Percentiles rank a stretch among this genome's conserved stretches.
These are phyloP conservation scores for Sandelia bainsii DNA, from an alignment of 2,797 vertebrate genomes.

Conservation along the genomic window DNA sequence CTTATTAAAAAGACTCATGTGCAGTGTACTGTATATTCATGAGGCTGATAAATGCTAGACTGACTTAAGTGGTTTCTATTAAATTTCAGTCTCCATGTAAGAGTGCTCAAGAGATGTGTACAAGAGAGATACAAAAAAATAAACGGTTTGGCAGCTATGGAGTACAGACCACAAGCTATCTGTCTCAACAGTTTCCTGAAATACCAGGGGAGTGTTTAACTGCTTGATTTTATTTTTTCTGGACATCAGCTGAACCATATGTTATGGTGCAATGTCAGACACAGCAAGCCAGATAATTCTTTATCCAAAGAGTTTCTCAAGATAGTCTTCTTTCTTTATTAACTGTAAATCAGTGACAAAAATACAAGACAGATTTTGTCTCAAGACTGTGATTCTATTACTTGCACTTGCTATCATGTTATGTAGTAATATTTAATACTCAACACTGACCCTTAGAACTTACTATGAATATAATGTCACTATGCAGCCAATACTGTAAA, in stretches of 20 bases:
- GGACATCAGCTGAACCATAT: slow-evolving; percentile 32
- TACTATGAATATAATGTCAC: no score
- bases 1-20: slow-evolving; percentile 11
- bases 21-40: slow-evolving; percentile 1
- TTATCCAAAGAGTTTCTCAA: slow-evolving; percentile 20
- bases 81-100: slow-evolving; percentile 39
- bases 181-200: slow-evolving; percentile 55
- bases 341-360: slow-evolving; percentile 9
- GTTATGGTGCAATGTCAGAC: slow-evolving; percentile 32
- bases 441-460: no score
- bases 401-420: background rate
- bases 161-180: slow-evolving; percentile 45
- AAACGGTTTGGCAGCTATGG: slow-evolving; percentile 48
- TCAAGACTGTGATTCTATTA: background rate
- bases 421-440: no score
- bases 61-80: slow-evolving; percentile 34
- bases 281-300: slow-evolving; percentile 12
- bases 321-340: background rate
- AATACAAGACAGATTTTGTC: background rate
- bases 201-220: slow-evolving; percentile 46
- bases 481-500: no score
- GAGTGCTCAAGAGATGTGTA: slow-evolving; percentile 26
- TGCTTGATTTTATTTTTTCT: slow-evolving; percentile 45
- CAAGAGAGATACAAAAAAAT: slow-evolving; percentile 32
- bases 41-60: slow-evolving; percentile 13